Percentiles rank a stretch among this genome's conserved stretches.
Evolutionary conservation across 2,888 invertebrate genomes (phyloP).

Genomic region (Noctua janthe): DNA sequence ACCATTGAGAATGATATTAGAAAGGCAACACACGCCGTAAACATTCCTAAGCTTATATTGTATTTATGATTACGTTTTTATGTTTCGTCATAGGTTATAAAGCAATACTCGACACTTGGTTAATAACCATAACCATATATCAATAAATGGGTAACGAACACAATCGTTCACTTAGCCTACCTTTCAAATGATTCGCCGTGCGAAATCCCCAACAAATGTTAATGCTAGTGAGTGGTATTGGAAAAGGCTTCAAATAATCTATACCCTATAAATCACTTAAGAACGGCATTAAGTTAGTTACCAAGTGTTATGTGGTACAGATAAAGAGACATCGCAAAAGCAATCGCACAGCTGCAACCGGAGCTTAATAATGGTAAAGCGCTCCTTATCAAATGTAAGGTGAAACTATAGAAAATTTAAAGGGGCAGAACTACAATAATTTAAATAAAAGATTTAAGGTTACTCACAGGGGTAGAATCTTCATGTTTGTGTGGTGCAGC

Average conservation of each 20-base stretch:
- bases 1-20: slow-evolving; percentile 78
- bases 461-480: slow-evolving; percentile 86
- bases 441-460: slow-evolving; percentile 38
- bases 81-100: slow-evolving; percentile 64
- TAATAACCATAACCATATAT: slow-evolving; percentile 25
- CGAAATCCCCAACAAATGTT: slow-evolving; percentile 49
- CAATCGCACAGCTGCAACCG: slow-evolving; percentile 84
- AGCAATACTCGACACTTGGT: slow-evolving; percentile 48
- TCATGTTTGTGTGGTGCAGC: slow-evolving; percentile 79
- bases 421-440: slow-evolving; percentile 26
- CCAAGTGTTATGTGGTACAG: slow-evolving; percentile 30
- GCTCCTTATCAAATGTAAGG: slow-evolving; percentile 41
- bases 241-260: slow-evolving; percentile 7
- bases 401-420: slow-evolving; percentile 15
- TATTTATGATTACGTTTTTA: slow-evolving; percentile 65
- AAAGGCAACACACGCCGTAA: slow-evolving; percentile 80
- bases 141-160: slow-evolving; percentile 27
- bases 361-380: slow-evolving; percentile 49
- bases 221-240: slow-evolving; percentile 6
- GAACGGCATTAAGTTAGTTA: slow-evolving; percentile 6
- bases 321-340: slow-evolving; percentile 78
- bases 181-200: slow-evolving; percentile 69
- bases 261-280: slow-evolving; percentile 15
- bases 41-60: slow-evolving; percentile 68
- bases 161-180: slow-evolving; percentile 33